Evolutionary conservation across 1,140 invertebrate species (phyloP).

Genomic region (Maniola jurtina): DNA sequence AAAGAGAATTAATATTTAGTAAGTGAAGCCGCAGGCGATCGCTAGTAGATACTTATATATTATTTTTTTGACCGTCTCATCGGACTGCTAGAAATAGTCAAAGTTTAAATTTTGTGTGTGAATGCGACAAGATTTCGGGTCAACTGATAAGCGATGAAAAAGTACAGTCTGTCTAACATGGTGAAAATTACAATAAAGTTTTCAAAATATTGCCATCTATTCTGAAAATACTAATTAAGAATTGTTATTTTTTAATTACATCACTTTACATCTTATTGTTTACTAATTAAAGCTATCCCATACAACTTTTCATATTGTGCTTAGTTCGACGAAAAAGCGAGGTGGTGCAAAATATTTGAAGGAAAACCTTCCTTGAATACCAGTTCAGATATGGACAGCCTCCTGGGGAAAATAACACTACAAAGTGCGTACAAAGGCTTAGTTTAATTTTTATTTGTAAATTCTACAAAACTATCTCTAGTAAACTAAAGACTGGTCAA

Average conservation of each 20-base stretch:
- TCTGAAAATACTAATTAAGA: slow-evolving; percentile 4
- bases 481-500: background rate
- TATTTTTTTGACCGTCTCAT: too few species aligned
- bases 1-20: too few species aligned
- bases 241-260: slow-evolving; percentile 23
- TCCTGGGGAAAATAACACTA: slow-evolving; percentile 24
- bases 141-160: too few species aligned
- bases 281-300: slow-evolving; percentile 76
- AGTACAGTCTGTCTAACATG: too few species aligned
- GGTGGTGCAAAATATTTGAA: slow-evolving; percentile 26
- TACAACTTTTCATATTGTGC: slow-evolving; percentile 69
- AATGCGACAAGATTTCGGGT: too few species aligned
- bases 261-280: slow-evolving; percentile 44
- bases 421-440: slow-evolving; percentile 25
- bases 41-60: too few species aligned
- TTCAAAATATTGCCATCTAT: slow-evolving; percentile 11
- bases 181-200: background rate
- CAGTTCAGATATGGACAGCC: slow-evolving; percentile 28
- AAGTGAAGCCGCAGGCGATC: too few species aligned
- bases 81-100: too few species aligned
- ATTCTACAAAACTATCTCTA: slow-evolving; percentile 11
- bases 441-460: slow-evolving; percentile 14
- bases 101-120: too few species aligned
- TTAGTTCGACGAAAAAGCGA: slow-evolving; percentile 55
- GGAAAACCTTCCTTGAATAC: slow-evolving; percentile 21